These are phyloP conservation scores for Hipposideros larvatus DNA, from an alignment of 2,797 vertebrate genomes.

Conservation along the genomic window DNA sequence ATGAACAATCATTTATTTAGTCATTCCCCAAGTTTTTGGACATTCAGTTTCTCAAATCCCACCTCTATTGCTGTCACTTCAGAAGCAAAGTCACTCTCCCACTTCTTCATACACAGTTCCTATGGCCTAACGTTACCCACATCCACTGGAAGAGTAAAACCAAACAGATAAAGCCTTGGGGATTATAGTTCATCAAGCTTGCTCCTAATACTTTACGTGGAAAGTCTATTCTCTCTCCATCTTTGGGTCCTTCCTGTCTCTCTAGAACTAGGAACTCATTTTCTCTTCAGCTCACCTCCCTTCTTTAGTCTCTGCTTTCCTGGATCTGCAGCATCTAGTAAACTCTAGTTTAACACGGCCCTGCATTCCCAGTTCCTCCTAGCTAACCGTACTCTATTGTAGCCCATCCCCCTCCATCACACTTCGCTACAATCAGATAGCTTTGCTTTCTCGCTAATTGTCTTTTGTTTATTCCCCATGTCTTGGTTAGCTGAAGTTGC, in stretches of 20 bases:
- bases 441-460: neutral
- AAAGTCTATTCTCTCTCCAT: neutral
- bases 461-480: neutral
- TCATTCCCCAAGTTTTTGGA: neutral
- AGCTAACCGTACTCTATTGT: neutral
- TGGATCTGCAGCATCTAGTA: neutral
- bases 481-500: neutral
- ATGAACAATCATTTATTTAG: neutral
- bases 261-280: neutral
- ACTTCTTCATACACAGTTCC: neutral
- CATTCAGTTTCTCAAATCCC: neutral
- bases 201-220: neutral
- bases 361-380: neutral
- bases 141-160: neutral
- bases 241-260: neutral
- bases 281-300: neutral
- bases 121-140: neutral
- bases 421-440: neutral
- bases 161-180: neutral
- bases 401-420: too few relatives aligned
- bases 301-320: neutral
- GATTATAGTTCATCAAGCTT: neutral
- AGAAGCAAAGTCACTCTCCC: neutral
- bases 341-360: neutral
- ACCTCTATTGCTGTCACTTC: neutral